phyloP scores from a whole-genome alignment of 1,140 invertebrate genomes.

The Lerema accius region DNA sequence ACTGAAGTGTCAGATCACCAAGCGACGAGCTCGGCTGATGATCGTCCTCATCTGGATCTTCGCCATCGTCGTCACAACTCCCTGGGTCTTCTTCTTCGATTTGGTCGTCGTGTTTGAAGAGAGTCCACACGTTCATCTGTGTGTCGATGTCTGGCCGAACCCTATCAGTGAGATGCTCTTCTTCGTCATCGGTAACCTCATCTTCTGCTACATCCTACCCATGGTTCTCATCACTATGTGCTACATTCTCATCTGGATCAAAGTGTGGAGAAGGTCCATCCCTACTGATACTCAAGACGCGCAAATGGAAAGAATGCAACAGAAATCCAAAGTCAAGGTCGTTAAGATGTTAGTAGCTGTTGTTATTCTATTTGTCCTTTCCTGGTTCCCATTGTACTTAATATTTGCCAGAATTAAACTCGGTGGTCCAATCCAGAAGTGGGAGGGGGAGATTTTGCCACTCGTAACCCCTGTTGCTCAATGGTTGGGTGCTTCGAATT shows the following conservation, averaged over 20 bases:
- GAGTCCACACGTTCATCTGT: constrained; percentile 88
- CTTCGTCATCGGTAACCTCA: constrained; percentile 94
- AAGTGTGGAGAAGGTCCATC: constrained; percentile 93
- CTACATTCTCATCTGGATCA: constrained; percentile 96
- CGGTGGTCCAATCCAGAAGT: constrained; percentile 86
- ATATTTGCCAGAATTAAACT: constrained; percentile 95
- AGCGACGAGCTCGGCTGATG: constrained; percentile 91
- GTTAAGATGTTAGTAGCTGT: constrained; percentile 98
- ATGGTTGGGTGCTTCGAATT: constrained; percentile 97
- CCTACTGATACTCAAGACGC: constrained; percentile 95
- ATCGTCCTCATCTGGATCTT: constrained; percentile 96
- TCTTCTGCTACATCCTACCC: constrained; percentile 96
- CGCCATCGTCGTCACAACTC: constrained; percentile 91
- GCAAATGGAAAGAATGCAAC: constrained; percentile 95
- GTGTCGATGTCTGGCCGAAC: constrained; percentile 93
- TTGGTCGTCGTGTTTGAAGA: constrained; percentile 89
- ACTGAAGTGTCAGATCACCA: constrained; percentile 95
- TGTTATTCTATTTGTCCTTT: constrained; percentile 96
- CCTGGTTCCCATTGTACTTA: constrained; percentile 97
- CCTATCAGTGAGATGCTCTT: constrained; percentile 91
- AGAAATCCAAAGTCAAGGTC: constrained; percentile 96
- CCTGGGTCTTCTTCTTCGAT: constrained; percentile 96
- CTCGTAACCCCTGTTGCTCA: constrained; percentile 95
- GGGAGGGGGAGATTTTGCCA: constrained; percentile 90
- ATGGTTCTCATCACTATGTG: constrained; percentile 95